Evolutionary conservation across 2,797 vertebrate species (phyloP).

Genomic region (Sylvia borin): DNA sequence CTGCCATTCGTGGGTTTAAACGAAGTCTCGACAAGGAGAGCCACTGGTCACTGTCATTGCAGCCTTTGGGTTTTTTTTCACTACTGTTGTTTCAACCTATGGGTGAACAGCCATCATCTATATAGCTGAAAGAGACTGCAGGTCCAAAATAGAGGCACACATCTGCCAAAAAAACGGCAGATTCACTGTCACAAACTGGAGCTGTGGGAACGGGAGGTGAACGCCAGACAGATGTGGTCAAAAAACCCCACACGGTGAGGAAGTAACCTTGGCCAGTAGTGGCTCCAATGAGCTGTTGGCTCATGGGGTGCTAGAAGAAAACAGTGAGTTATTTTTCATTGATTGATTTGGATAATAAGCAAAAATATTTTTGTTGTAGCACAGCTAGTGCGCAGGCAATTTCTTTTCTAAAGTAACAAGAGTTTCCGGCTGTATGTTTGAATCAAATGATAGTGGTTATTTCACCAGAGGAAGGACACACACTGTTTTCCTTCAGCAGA

Average conservation of each 20-base stretch:
- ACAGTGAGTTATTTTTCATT: not conserved
- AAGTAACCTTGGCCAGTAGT: not conserved
- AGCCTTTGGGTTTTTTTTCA: accelerated
- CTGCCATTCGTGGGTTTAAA: accelerated
- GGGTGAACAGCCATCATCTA: not conserved
- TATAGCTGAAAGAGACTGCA: not conserved
- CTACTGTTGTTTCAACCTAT: not conserved
- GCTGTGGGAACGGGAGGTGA: not conserved
- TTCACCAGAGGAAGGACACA: not conserved
- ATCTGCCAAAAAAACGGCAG: not conserved
- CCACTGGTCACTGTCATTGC: accelerated
- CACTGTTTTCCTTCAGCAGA: not conserved
- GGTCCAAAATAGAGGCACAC: not conserved
- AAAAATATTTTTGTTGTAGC: not conserved
- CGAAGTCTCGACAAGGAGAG: not conserved
- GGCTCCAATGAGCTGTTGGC: not conserved
- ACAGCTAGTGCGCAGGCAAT: not conserved
- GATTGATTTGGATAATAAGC: not conserved
- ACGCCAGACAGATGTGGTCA: accelerated
- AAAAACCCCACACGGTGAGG: not conserved
- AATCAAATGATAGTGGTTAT: not conserved
- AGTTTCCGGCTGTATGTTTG: not conserved
- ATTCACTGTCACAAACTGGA: not conserved
- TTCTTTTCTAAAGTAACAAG: not conserved
- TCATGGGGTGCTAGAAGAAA: not conserved